Percentiles rank a stretch among this genome's conserved stretches.
Evolutionary conservation across 2,113 vertebrate genomes (phyloP).

Genomic region (Tachysurus fulvidraco): DNA sequence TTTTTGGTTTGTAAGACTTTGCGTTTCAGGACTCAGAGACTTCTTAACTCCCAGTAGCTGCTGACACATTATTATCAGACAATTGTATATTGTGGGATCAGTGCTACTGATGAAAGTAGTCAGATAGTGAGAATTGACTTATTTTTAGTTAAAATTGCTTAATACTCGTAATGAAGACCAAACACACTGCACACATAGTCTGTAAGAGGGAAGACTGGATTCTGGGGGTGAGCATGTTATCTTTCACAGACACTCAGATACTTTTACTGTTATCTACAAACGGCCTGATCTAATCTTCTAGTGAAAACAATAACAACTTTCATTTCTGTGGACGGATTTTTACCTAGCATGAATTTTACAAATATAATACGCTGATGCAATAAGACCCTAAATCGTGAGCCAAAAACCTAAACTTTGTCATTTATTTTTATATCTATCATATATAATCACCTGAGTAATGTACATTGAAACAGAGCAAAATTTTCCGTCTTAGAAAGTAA

Average conservation of each 20-base stretch:
- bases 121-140: neutral
- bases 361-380: neutral
- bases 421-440: no score
- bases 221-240: neutral
- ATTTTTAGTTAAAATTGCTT: neutral
- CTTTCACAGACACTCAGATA: neutral
- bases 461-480: slow-evolving; percentile 22
- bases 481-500: neutral
- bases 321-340: neutral
- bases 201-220: neutral
- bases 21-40: neutral
- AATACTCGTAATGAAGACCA: neutral
- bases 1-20: neutral
- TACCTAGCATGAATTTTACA: neutral
- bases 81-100: neutral
- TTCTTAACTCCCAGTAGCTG: neutral
- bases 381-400: neutral
- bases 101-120: neutral
- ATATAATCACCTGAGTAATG: slow-evolving; percentile 44
- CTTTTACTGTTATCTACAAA: neutral
- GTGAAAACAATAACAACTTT: neutral
- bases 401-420: neutral
- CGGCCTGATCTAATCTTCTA: neutral
- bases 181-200: neutral
- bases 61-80: neutral